These are phyloP conservation scores for Pseudochromis fuscus DNA, from an alignment of 2,797 vertebrate genomes.

Conservation along the genomic window DNA sequence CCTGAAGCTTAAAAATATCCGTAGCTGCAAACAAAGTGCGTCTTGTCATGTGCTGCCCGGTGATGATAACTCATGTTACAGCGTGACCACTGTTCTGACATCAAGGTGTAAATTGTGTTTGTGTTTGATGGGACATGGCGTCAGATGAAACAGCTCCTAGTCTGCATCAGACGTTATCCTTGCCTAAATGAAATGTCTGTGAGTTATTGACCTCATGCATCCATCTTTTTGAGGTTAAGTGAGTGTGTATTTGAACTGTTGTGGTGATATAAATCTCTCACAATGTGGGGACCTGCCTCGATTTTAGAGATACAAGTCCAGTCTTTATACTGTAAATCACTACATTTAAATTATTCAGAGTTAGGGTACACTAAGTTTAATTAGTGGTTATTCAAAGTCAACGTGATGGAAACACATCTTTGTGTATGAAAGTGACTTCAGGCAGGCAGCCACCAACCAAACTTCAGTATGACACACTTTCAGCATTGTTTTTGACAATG, in stretches of 20 bases:
- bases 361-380: too few relatives aligned
- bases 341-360: too few relatives aligned
- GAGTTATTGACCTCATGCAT: conserved; percentile 17
- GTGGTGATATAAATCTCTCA: not conserved
- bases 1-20: conserved; percentile 9
- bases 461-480: too few relatives aligned
- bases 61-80: conserved; percentile 9
- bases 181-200: conserved; percentile 16
- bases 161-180: conserved; percentile 12
- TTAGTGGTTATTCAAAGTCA: too few relatives aligned
- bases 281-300: not conserved
- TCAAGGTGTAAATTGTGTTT: conserved; percentile 17
- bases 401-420: too few relatives aligned
- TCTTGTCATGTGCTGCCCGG: not conserved
- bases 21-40: conserved; percentile 1
- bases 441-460: not conserved
- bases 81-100: conserved; percentile 1
- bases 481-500: too few relatives aligned
- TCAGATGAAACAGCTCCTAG: not conserved
- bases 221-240: conserved; percentile 1
- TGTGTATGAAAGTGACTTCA: conserved; percentile 8
- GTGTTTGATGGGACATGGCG: conserved; percentile 24
- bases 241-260: not conserved
- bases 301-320: too few relatives aligned
- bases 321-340: too few relatives aligned